Conservation (phyloP, 2,113 vertebrate genomes). For the Nannobrachium achirus region DNA sequence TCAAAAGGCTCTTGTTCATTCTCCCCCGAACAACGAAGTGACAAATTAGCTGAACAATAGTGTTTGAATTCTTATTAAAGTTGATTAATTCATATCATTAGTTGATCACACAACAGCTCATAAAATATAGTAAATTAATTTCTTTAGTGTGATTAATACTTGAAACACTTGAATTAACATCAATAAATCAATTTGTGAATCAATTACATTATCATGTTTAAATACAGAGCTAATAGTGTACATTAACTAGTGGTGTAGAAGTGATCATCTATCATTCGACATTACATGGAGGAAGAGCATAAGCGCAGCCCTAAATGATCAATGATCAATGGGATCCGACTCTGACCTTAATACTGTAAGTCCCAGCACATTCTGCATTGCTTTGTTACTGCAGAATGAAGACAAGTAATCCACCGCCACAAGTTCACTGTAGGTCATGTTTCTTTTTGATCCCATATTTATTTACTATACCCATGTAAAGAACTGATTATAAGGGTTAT, state of each 20-base stretch:
- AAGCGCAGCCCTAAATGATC: slow-evolving; percentile 75
- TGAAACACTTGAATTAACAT: slow-evolving; percentile 84
- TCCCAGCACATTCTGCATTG: slow-evolving; percentile 33
- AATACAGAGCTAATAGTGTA: slow-evolving; percentile 77
- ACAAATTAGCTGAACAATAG: slow-evolving; percentile 82
- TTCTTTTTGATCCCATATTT: slow-evolving; percentile 30
- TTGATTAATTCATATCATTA: slow-evolving; percentile 88
- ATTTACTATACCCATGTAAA: slow-evolving; percentile 1
- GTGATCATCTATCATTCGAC: slow-evolving; percentile 75
- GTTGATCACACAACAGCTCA: slow-evolving; percentile 80
- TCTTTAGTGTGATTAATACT: slow-evolving; percentile 79
- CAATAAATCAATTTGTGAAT: slow-evolving; percentile 86
- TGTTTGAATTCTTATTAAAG: slow-evolving; percentile 88
- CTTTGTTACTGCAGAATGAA: slow-evolving; percentile 16
- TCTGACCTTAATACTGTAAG: slow-evolving; percentile 59
- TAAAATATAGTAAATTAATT: slow-evolving; percentile 81
- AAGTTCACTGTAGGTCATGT: slow-evolving; percentile 22
- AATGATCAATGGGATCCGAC: slow-evolving; percentile 66
- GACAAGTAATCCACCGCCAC: slow-evolving; percentile 25
- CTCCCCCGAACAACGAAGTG: slow-evolving; percentile 80
- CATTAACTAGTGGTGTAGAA: slow-evolving; percentile 69
- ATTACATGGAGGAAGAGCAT: slow-evolving; percentile 60
- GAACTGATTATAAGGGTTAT: slow-evolving; percentile 16
- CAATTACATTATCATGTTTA: slow-evolving; percentile 83
- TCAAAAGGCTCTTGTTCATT: slow-evolving; percentile 78